Evolutionary conservation across 2,797 vertebrate species (phyloP).

Genomic region (Anas bahamensis): DNA sequence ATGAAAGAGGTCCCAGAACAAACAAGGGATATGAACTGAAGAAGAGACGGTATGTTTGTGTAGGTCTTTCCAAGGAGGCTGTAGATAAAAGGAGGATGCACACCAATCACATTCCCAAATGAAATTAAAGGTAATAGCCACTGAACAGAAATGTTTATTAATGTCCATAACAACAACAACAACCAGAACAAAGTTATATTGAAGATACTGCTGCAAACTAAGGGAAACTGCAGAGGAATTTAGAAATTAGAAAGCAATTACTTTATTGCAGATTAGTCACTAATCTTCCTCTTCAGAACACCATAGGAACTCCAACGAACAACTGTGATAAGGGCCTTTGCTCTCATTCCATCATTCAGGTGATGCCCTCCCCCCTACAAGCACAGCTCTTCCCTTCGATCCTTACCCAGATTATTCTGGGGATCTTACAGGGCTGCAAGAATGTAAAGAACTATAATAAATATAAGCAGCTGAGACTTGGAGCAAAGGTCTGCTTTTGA

Average conservation of each 20-base stretch:
- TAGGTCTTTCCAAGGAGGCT: background rate
- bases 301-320: fast-evolving
- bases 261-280: background rate
- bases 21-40: background rate
- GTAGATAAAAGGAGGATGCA: slow-evolving; percentile 18
- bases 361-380: background rate
- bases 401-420: background rate
- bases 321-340: background rate
- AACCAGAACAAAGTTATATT: background rate
- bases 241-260: background rate
- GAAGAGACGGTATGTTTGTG: background rate
- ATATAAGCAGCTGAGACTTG: background rate
- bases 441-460: background rate
- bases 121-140: background rate
- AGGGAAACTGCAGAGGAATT: background rate
- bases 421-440: background rate
- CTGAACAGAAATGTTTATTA: background rate
- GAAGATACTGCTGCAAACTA: background rate
- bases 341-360: no score
- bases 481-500: background rate
- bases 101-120: background rate
- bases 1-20: background rate
- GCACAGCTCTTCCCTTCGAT: background rate
- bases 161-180: background rate
- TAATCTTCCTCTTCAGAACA: background rate